Base-by-base conservation (phyloP, 2,888 invertebrate species). In the Caenorhabditis sp. region DNA sequence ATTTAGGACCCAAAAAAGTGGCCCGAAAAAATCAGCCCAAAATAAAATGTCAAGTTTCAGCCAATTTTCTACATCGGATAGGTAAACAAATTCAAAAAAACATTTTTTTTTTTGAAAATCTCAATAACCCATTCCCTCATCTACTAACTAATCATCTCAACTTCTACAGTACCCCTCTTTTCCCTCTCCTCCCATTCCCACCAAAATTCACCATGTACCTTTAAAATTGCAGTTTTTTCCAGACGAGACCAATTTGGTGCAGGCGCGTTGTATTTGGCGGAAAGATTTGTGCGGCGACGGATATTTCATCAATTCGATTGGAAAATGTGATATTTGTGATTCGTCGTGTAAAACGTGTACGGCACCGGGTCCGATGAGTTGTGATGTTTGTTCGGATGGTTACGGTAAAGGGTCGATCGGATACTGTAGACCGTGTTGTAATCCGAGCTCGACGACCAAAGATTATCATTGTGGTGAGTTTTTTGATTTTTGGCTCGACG, bases 391-490 rank as follows among this genome's bases (percentile, higher is more conserved):
- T 57, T 79, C 84, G 1, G 61, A 69, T 10, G 84, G 82, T 3
- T 86, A 79, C 71, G 83, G 83, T 27, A 86, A 84, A 62, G 70
- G 79, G 6, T 79, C 83, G 1, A 75, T 84, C 19, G 84, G 86
- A 31, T 86, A 83, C 74, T 86, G 86, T 69, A 69, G 86, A 51
- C 82, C 83, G 8, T 86, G 86, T 55, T 86, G 86, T 64, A 54
- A 49, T 4, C 61, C 66, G 1, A 80, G 80, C 3, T 14, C 5
- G 43, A 43, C 6, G 6, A 43, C 43, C 14, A 69, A 81, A 19
- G 66, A 68, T 21, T 76, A 67, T 58, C 75, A 78, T 37, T 82
- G 80, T 62, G 81, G 83, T 81, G 51, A 64, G 75, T 31, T 6
- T 31, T n/a, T n/a, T 54, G 26, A 23, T 10, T 53, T 62, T 51